Conservation (phyloP, 2,797 vertebrate genomes). For the Anguilla anguilla region DNA sequence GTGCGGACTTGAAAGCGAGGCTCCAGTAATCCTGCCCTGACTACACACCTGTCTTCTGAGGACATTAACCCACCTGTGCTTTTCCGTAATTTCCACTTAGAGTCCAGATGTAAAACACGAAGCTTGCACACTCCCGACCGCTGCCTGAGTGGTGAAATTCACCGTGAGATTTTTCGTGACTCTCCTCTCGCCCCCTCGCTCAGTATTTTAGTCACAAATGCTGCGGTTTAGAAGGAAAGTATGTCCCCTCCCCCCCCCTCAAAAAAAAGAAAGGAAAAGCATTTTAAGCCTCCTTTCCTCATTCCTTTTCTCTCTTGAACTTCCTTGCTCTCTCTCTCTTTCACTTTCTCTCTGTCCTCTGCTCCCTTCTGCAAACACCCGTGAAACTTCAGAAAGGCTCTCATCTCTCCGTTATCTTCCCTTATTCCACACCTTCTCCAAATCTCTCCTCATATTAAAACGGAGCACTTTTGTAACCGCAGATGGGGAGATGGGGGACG, state of each 20-base stretch:
- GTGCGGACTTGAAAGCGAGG: constrained; percentile 13
- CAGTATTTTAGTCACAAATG: background rate
- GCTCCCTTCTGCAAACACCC: background rate
- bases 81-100: constrained; percentile 8
- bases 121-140: constrained; percentile 35
- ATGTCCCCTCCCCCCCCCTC: background rate
- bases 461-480: background rate
- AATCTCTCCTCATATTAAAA: background rate
- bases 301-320: background rate
- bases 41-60: constrained; percentile 37
- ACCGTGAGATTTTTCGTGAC: constrained; percentile 26
- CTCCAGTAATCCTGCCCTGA: constrained; percentile 36
- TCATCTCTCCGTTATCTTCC: background rate
- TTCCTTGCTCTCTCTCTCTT: background rate
- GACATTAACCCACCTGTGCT: constrained; percentile 30
- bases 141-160: constrained; percentile 33
- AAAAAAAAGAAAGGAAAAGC: background rate
- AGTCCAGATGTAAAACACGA: constrained; percentile 33
- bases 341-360: background rate
- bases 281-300: background rate
- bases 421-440: background rate
- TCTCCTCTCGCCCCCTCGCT: background rate
- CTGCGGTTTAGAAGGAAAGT: background rate
- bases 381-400: background rate
- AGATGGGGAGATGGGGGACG: background rate